phyloP scores from a whole-genome alignment of 2,888 invertebrate genomes.

The Panzeria rudis region DNA sequence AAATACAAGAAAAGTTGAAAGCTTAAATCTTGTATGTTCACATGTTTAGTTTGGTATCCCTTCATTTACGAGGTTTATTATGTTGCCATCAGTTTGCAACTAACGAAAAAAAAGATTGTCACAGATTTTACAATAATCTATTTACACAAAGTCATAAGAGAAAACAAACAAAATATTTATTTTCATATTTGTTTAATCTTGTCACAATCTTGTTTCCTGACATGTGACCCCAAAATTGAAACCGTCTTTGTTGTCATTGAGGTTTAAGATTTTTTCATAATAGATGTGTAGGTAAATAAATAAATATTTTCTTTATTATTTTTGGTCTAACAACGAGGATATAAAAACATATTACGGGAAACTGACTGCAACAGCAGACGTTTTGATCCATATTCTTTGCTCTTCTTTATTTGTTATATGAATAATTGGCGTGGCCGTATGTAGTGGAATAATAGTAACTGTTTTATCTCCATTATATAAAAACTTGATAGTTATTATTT shows the following conservation, averaged over 20 bases:
- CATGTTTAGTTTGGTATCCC: no score
- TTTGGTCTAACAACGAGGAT: neutral
- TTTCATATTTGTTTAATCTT: constrained; percentile 2
- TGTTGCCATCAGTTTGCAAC: no score
- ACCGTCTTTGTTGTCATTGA: neutral
- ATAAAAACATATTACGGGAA: neutral
- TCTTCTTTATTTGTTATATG: neutral
- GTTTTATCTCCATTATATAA: no score
- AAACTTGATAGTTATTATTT: no score
- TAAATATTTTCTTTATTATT: neutral
- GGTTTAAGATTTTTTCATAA: neutral
- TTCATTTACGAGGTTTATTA: no score
- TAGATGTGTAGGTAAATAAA: no score
- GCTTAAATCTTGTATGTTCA: no score
- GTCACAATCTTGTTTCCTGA: neutral
- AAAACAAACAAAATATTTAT: neutral
- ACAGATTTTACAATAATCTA: neutral
- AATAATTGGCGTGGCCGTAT: no score
- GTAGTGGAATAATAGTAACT: no score
- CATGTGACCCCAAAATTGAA: neutral
- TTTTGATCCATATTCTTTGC: neutral
- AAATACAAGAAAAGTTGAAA: no score
- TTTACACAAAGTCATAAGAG: neutral
- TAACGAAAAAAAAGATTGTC: neutral
- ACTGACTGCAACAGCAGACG: neutral